phyloP scores from a whole-genome alignment of 2,888 invertebrate genomes.

The Torymus texanus region DNA sequence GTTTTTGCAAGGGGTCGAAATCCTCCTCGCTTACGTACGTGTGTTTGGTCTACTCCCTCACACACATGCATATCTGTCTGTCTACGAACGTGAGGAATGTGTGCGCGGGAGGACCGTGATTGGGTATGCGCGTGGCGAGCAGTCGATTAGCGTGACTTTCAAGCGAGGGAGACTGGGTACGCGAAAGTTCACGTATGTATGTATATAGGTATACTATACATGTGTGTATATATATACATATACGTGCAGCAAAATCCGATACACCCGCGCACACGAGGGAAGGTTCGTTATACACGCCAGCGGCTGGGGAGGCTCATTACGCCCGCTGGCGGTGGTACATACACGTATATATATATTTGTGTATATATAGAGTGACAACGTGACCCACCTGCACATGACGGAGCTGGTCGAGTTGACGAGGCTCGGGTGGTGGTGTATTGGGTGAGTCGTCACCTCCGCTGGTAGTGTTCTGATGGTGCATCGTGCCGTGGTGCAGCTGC shows the following conservation, averaged over 20 bases:
- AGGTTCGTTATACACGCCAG: not conserved
- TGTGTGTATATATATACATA: too few relatives aligned
- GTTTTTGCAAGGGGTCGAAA: too few relatives aligned
- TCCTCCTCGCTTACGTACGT: too few relatives aligned
- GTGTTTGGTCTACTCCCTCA: too few relatives aligned
- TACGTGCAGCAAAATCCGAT: too few relatives aligned
- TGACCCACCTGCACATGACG: constrained; percentile 75
- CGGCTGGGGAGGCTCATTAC: constrained; percentile 21
- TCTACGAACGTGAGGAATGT: too few relatives aligned
- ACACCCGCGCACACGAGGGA: not conserved
- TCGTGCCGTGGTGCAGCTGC: constrained; percentile 74
- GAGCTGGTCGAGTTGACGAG: constrained; percentile 77
- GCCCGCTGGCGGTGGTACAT: not conserved
- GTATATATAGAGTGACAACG: not conserved
- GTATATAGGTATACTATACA: too few relatives aligned
- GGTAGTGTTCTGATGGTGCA: constrained; percentile 64
- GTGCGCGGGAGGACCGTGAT: too few relatives aligned
- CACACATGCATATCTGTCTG: too few relatives aligned
- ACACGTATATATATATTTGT: too few relatives aligned
- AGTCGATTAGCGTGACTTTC: not conserved
- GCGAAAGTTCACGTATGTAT: too few relatives aligned
- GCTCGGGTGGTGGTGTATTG: constrained; percentile 72
- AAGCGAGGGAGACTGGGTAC: not conserved
- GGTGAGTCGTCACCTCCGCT: constrained; percentile 64
- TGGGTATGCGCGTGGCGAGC: too few relatives aligned